Evolutionary conservation across 1,140 invertebrate genomes (phyloP).

Genomic region (Apis florea): DNA sequence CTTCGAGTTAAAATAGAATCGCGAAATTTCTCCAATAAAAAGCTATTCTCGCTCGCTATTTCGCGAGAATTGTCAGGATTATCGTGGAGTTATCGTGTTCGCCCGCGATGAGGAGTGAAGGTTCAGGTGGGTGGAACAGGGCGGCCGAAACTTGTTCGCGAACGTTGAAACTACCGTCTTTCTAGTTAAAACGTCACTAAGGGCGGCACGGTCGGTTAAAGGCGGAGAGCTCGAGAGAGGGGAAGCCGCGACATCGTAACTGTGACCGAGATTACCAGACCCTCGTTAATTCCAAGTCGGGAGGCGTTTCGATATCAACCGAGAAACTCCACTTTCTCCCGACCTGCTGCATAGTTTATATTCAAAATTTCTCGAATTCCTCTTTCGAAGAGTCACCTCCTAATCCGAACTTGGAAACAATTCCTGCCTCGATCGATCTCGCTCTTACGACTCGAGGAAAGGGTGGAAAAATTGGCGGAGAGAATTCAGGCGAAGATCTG

Average conservation of each 20-base stretch:
- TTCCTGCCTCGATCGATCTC: no score
- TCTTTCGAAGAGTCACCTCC: neutral
- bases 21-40: neutral
- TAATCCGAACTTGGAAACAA: neutral
- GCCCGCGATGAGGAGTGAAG: neutral
- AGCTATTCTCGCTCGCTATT: neutral
- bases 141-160: constrained; percentile 44
- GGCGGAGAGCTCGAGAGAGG: neutral
- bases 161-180: constrained; percentile 55
- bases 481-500: no score
- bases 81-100: neutral
- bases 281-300: constrained; percentile 36
- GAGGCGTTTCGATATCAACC: constrained; percentile 6
- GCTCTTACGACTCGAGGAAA: neutral
- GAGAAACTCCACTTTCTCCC: neutral
- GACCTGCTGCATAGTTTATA: neutral
- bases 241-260: constrained; percentile 37
- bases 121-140: neutral
- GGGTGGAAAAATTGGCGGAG: no score
- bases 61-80: neutral
- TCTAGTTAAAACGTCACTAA: constrained; percentile 60
- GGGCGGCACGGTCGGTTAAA: constrained; percentile 52
- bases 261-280: constrained; percentile 43
- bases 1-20: no score
- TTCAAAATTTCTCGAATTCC: neutral